A percentile compares a stretch with the other conserved stretches of the same genome.
These are phyloP conservation scores for Chaetura pelagica DNA, from an alignment of 2,113 vertebrate species.

Conservation along the genomic window DNA sequence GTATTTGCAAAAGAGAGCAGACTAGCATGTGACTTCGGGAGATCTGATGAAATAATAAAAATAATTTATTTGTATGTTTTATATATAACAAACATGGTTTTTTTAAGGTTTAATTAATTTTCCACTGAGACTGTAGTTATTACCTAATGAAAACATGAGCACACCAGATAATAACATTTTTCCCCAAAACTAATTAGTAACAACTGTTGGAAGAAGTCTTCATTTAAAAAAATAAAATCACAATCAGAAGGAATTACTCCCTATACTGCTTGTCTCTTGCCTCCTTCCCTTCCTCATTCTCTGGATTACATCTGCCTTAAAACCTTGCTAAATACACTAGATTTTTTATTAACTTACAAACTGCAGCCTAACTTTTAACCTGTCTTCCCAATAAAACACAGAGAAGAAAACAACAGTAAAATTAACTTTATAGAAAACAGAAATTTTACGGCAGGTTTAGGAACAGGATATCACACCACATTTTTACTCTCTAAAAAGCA, in stretches of 20 bases:
- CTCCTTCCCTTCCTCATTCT: neutral
- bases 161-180: neutral
- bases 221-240: neutral
- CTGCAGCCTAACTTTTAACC: neutral
- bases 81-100: neutral
- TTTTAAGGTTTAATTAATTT: neutral
- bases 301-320: neutral
- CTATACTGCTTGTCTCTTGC: neutral
- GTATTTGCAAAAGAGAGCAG: neutral
- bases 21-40: neutral
- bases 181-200: neutral
- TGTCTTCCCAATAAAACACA: neutral
- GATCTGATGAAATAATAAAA: neutral
- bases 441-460: neutral
- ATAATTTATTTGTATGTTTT: neutral
- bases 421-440: neutral
- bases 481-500: slow-evolving; percentile 41
- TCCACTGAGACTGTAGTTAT: neutral
- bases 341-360: neutral
- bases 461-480: neutral
- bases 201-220: neutral
- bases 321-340: neutral
- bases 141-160: neutral
- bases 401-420: neutral
- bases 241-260: neutral